Percentiles rank a stretch among this genome's conserved stretches.
Evolutionary conservation across 2,113 vertebrate genomes (phyloP).

Genomic region (Emydura subglobosa): DNA sequence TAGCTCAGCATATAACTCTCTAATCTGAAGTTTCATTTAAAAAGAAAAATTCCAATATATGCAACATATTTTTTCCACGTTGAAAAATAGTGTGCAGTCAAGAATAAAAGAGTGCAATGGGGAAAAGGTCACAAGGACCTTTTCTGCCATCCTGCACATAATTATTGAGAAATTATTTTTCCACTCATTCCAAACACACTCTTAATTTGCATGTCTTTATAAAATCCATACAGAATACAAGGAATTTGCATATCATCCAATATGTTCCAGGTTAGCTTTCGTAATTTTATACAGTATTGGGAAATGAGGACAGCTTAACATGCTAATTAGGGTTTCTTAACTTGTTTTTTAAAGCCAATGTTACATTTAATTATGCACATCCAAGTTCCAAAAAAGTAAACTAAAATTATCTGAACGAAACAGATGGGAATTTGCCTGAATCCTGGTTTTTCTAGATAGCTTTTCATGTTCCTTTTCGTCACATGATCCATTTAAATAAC

Average conservation of each 20-base stretch:
- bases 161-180: conserved; percentile 56
- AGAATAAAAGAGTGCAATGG: conserved; percentile 54
- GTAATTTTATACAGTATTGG: conserved; percentile 69
- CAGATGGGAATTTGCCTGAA: conserved; percentile 59
- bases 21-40: conserved; percentile 47
- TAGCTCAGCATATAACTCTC: background rate
- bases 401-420: conserved; percentile 72
- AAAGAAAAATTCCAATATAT: conserved; percentile 4
- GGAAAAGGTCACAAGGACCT: conserved; percentile 62
- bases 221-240: conserved; percentile 58
- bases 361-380: conserved; percentile 41
- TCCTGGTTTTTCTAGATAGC: background rate
- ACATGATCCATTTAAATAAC: background rate
- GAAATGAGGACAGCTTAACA: conserved; percentile 69
- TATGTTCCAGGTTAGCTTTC: conserved; percentile 75
- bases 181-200: conserved; percentile 58
- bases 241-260: conserved; percentile 70
- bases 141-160: conserved; percentile 31
- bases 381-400: conserved; percentile 52
- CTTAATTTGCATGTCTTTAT: conserved; percentile 69
- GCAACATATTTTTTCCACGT: background rate
- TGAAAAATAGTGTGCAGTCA: conserved; percentile 54
- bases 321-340: conserved; percentile 65
- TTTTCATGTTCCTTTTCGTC: conserved; percentile 36
- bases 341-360: conserved; percentile 56